These are phyloP conservation scores for Boleophthalmus pectinirostris DNA, from an alignment of 2,113 vertebrate genomes.

Conservation along the genomic window DNA sequence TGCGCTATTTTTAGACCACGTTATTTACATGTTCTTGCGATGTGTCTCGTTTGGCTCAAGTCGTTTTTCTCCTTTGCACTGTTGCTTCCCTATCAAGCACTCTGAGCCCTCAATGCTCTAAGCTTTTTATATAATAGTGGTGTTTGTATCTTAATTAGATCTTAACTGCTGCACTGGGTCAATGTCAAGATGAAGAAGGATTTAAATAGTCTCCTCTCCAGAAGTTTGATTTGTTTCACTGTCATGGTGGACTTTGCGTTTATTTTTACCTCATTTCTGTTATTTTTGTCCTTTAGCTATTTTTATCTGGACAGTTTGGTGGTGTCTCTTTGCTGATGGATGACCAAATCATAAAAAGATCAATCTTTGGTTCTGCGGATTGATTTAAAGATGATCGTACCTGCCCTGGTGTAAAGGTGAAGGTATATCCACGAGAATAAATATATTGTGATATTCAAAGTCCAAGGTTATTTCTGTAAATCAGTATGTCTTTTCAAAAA, in stretches of 20 bases:
- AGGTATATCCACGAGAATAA: not conserved
- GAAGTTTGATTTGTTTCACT: not conserved
- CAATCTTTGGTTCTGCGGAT: not conserved
- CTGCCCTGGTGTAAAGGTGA: not conserved
- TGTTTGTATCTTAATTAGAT: constrained; percentile 45
- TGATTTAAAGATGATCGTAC: not conserved
- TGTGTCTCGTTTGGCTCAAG: not conserved
- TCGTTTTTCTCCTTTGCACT: not conserved
- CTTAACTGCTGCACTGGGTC: constrained; percentile 25
- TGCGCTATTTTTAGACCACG: not conserved
- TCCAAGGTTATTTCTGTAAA: not conserved
- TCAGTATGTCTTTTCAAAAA: no score
- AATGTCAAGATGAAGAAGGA: constrained; percentile 18
- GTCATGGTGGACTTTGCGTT: not conserved
- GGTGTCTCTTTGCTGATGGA: not conserved
- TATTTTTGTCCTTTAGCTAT: not conserved
- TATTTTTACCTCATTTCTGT: not conserved
- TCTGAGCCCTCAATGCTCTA: not conserved
- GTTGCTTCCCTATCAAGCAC: constrained; percentile 7
- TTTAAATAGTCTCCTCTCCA: not conserved
- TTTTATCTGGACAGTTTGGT: not conserved
- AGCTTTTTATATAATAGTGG: constrained; percentile 24
- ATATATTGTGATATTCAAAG: not conserved
- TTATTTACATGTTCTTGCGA: constrained; percentile 6
- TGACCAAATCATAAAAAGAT: not conserved